Percentiles rank a stretch among this genome's conserved stretches.
Evolutionary conservation across 1,140 invertebrate species (phyloP).

Genomic region (Trissolcus basalis): DNA sequence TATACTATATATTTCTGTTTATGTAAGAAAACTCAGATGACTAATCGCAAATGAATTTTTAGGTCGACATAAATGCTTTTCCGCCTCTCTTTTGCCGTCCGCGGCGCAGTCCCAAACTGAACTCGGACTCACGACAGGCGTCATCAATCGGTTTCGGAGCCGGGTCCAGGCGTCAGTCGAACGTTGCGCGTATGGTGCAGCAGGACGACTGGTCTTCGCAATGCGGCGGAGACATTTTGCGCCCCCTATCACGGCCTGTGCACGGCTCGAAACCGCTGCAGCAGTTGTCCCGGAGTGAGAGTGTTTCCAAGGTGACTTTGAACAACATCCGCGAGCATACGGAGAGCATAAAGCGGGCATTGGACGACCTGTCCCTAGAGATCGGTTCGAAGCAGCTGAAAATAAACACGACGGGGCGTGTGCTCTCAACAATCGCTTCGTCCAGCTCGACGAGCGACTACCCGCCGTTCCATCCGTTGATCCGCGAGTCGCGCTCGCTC

Average conservation of each 20-base stretch:
- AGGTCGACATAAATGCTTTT: conserved; percentile 88
- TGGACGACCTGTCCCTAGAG: conserved; percentile 69
- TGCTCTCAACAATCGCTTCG: conserved; percentile 77
- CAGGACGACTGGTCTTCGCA: conserved; percentile 67
- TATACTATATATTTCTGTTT: no score
- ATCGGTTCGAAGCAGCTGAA: conserved; percentile 56
- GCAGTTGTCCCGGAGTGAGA: conserved; percentile 66
- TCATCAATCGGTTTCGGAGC: conserved; percentile 74
- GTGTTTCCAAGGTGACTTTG: conserved; percentile 74
- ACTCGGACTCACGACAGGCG: conserved; percentile 82
- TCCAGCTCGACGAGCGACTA: conserved; percentile 76
- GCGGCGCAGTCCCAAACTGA: conserved; percentile 84
- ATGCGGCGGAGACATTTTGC: conserved; percentile 61
- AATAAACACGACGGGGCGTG: conserved; percentile 60
- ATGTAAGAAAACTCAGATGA: no score
- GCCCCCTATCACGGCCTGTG: conserved; percentile 63
- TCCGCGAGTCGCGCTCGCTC: conserved; percentile 76
- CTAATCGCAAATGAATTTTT: no score
- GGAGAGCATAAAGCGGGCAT: conserved; percentile 69
- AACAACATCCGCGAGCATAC: conserved; percentile 73
- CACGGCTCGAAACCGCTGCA: conserved; percentile 59
- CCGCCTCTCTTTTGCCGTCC: conserved; percentile 86
- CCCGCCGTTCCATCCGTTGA: conserved; percentile 63
- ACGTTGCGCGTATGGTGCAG: conserved; percentile 71
- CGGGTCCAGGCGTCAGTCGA: conserved; percentile 78